Conservation (phyloP, 2,113 vertebrate species). For the Chlorodrepanis virens region DNA sequence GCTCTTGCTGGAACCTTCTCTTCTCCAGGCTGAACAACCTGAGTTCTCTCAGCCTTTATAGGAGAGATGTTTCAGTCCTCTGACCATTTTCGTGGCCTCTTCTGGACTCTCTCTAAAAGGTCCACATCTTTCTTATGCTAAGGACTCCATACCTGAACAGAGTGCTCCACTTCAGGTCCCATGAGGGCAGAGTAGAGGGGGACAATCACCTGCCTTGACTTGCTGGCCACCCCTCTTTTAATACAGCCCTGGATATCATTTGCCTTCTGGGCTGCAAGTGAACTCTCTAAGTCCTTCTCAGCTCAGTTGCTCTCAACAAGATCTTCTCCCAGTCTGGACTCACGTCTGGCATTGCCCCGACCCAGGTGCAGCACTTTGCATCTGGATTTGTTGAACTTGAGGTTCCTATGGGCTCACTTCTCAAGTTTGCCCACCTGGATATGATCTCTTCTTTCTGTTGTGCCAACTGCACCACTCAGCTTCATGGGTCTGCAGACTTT, state of each 20-base stretch:
- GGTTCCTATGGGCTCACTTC: not conserved
- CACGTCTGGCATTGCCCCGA: rapidly evolving
- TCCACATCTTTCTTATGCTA: not conserved
- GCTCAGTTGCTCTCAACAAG: not conserved
- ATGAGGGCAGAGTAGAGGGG: not conserved
- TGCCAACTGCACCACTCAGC: not conserved
- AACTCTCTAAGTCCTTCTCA: not conserved
- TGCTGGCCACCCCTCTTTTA: not conserved
- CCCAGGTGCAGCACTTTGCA: not conserved
- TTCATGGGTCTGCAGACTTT: not conserved
- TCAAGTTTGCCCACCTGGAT: not conserved
- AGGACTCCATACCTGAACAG: not conserved
- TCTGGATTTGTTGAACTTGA: not conserved
- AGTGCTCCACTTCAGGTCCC: not conserved
- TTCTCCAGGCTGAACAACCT: not conserved
- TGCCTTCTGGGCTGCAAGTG: not conserved
- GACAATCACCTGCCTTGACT: not conserved
- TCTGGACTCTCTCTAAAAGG: not conserved
- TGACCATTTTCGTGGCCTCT: rapidly evolving
- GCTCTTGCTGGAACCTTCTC: not conserved
- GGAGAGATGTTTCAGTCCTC: not conserved
- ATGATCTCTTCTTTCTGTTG: not conserved
- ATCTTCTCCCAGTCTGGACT: not conserved
- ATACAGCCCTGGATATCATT: not conserved
- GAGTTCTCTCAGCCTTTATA: not conserved